phyloP scores from a whole-genome alignment of 2,888 invertebrate genomes.

The Trimorus sp. region DNA sequence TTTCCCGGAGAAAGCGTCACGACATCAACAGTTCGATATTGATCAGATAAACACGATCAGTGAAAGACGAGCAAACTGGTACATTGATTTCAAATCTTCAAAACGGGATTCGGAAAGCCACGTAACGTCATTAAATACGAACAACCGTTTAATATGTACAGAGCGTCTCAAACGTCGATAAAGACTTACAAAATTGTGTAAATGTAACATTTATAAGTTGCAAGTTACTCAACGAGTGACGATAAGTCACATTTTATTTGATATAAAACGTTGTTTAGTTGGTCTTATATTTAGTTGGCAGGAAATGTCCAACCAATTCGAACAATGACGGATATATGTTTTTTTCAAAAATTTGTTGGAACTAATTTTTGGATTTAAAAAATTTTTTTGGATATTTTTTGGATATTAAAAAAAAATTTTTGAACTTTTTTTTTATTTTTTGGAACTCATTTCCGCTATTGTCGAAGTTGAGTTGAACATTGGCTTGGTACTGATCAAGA shows the following conservation, averaged over 20 bases:
- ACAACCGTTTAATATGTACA: slow-evolving; percentile 43
- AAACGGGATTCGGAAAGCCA: slow-evolving; percentile 26
- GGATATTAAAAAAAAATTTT: too few species aligned
- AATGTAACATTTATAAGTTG: slow-evolving; percentile 40
- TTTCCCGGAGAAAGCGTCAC: background rate
- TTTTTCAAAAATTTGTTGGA: too few species aligned
- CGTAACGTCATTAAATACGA: slow-evolving; percentile 20
- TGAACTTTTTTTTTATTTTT: too few species aligned
- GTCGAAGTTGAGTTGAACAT: slow-evolving; percentile 20
- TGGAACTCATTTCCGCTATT: slow-evolving; percentile 9
- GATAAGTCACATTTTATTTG: slow-evolving; percentile 19
- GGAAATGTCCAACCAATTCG: slow-evolving; percentile 25
- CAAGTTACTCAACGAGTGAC: slow-evolving; percentile 19
- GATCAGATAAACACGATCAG: background rate
- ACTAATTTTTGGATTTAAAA: too few species aligned
- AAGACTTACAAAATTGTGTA: slow-evolving; percentile 39
- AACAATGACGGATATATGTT: slow-evolving; percentile 37
- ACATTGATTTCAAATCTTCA: background rate
- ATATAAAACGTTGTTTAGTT: slow-evolving; percentile 22
- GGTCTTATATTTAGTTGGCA: slow-evolving; percentile 11
- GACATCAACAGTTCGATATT: slow-evolving; percentile 12
- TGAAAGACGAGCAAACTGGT: too few species aligned
- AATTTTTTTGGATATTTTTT: too few species aligned
- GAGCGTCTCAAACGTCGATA: slow-evolving; percentile 21
- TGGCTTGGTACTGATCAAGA: slow-evolving; percentile 67